Conservation (phyloP, 2,113 vertebrate species). For the Speoplatyrhinus poulsoni region DNA sequence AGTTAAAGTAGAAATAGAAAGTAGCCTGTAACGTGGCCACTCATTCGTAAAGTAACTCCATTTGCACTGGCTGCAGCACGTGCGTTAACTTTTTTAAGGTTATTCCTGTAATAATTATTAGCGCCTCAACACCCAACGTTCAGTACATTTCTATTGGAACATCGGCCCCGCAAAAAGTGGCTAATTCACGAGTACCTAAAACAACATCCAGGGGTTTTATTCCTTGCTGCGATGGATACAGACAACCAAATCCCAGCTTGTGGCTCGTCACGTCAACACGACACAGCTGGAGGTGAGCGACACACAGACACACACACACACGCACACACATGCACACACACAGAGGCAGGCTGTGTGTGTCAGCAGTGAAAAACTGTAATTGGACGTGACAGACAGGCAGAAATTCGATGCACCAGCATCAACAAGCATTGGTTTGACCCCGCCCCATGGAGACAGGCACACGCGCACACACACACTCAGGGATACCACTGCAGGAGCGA, state of each 20-base stretch:
- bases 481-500: constrained; percentile 47
- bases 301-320: constrained; percentile 30
- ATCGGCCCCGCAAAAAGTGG: neutral
- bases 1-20: no score
- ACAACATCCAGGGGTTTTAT: constrained; percentile 34
- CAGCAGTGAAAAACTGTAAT: constrained; percentile 68
- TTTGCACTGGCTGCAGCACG: no score
- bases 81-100: no score
- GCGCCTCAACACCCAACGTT: neutral
- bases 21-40: no score
- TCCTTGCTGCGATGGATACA: constrained; percentile 27
- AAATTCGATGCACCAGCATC: constrained; percentile 77
- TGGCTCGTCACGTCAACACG: constrained; percentile 55
- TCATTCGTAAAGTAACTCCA: no score
- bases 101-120: no score
- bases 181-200: constrained; percentile 20
- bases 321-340: constrained; percentile 66
- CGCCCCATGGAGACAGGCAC: constrained; percentile 48
- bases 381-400: constrained; percentile 78
- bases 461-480: constrained; percentile 28
- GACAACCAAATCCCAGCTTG: constrained; percentile 59
- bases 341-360: constrained; percentile 75
- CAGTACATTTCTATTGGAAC: neutral
- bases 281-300: constrained; percentile 68
- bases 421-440: constrained; percentile 67